Evolutionary conservation across 2,113 vertebrate species (phyloP).

Genomic region (Gopherus flavomarginatus): DNA sequence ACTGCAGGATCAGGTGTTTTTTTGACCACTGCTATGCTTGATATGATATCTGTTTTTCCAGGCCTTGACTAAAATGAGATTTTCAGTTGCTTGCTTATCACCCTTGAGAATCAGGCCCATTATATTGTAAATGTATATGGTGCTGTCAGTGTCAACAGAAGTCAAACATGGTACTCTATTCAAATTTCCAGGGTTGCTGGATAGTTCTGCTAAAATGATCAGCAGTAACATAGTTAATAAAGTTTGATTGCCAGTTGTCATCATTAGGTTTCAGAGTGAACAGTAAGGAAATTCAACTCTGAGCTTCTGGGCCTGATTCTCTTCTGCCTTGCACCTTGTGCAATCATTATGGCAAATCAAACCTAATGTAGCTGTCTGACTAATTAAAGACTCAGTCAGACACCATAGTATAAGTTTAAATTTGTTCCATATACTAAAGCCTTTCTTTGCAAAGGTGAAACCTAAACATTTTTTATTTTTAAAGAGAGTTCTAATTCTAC

Average conservation of each 20-base stretch:
- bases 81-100: background rate
- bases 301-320: background rate
- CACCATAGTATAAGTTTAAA: background rate
- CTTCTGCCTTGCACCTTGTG: background rate
- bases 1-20: background rate
- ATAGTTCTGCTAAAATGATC: background rate
- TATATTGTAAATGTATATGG: background rate
- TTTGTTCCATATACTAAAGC: background rate
- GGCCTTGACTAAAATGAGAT: background rate
- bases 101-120: background rate
- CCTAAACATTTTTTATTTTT: background rate
- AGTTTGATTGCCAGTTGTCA: background rate
- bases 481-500: background rate
- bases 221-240: background rate
- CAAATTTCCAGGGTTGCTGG: background rate
- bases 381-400: conserved; percentile 4
- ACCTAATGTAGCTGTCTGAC: background rate
- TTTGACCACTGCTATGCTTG: background rate
- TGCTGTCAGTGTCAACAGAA: background rate
- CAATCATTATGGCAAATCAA: conserved; percentile 12
- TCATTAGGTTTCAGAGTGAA: background rate
- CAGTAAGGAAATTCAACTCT: conserved; percentile 3
- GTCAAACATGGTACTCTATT: background rate
- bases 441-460: background rate
- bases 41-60: background rate